Percentiles rank a stretch among this genome's conserved stretches.
Evolutionary conservation across 2,797 vertebrate genomes (phyloP).

Genomic region (Hylomyscus alleni): DNA sequence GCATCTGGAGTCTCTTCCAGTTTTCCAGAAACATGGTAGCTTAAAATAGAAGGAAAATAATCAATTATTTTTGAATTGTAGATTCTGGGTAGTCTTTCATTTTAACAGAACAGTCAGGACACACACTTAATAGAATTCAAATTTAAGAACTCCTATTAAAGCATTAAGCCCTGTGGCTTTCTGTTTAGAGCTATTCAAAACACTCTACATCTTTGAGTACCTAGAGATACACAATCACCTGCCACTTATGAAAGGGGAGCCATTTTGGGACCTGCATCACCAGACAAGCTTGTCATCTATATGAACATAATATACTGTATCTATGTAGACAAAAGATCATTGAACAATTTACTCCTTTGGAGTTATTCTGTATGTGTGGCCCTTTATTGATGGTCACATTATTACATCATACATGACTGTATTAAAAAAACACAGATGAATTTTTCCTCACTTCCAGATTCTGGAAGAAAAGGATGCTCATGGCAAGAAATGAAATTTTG

Average conservation of each 20-base stretch:
- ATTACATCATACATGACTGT: background rate
- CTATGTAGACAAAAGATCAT: background rate
- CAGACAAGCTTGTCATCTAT: background rate
- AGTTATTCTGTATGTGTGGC: too few relatives aligned
- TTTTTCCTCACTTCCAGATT: background rate
- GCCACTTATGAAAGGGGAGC: too few relatives aligned
- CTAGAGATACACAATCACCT: background rate
- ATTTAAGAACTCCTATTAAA: background rate
- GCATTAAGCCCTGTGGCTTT: background rate
- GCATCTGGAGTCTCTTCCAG: conserved; percentile 98
- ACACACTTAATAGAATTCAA: background rate
- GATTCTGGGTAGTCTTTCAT: background rate
- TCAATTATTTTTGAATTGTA: conserved; percentile 1
- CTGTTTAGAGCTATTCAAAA: conserved; percentile 23
- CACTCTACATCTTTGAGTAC: background rate
- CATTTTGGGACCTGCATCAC: background rate
- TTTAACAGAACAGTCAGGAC: background rate
- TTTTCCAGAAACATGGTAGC: conserved; percentile 98
- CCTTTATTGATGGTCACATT: background rate
- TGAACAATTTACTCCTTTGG: background rate
- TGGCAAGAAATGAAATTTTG: background rate
- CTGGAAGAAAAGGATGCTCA: background rate
- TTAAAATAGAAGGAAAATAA: conserved; percentile 81
- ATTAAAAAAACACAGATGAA: background rate
- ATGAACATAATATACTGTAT: background rate